These are phyloP conservation scores for Corythoichthys intestinalis DNA, from an alignment of 2,113 vertebrate genomes.

Conservation along the genomic window DNA sequence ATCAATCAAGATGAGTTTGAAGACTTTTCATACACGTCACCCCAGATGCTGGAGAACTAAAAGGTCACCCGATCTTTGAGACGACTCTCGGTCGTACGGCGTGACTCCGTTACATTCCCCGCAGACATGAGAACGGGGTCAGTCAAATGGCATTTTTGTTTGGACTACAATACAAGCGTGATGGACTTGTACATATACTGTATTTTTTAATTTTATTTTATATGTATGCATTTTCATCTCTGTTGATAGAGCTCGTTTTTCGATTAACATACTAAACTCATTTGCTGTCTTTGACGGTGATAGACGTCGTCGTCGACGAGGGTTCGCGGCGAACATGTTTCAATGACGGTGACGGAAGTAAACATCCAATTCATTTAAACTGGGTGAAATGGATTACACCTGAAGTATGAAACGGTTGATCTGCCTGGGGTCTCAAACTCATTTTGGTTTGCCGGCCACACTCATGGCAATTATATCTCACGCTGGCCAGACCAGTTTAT, in stretches of 20 bases:
- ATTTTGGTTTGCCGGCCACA: no score
- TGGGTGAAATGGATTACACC: no score
- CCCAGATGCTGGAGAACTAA: conserved; percentile 70
- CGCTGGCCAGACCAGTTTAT: no score
- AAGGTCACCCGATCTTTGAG: conserved; percentile 2
- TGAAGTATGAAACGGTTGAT: no score
- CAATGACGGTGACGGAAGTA: background rate
- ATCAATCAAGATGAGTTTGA: conserved; percentile 94
- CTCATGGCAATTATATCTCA: no score
- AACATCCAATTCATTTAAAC: no score
- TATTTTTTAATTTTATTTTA: background rate
- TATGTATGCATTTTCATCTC: background rate
- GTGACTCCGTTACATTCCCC: conserved; percentile 34
- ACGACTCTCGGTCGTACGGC: conserved; percentile 15
- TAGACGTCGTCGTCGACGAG: no score
- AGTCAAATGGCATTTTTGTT: background rate
- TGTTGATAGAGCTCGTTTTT: conserved; percentile 8
- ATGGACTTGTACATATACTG: background rate
- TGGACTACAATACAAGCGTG: background rate
- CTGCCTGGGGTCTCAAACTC: no score
- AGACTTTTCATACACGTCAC: conserved; percentile 90
- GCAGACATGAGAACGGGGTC: conserved; percentile 21
- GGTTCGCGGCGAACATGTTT: background rate
- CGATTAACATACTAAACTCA: background rate
- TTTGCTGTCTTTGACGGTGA: no score